Evolutionary conservation across 2,888 invertebrate species (phyloP), one percentile per base, ranked within the genome.

Genomic region (Tholera decimalis): DNA sequence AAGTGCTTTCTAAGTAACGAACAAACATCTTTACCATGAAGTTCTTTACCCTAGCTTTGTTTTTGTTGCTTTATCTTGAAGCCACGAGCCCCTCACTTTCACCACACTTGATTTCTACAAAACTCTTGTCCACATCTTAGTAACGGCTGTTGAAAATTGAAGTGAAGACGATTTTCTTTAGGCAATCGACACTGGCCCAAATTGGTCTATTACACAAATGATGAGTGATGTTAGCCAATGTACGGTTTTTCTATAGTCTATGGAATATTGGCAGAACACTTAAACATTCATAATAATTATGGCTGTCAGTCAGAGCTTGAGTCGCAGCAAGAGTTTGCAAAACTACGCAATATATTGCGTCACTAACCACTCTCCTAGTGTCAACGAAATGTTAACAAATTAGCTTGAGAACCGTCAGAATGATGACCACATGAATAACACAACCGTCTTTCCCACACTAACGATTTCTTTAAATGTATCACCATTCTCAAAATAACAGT

Each of bases 201-300:
- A 35, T 70, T 28, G 4, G 33, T 20, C 37, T 47, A 47, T 59
- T 35, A 28, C 71, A 70, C 30, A 60, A 59, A 58, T 33, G 13
- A 37, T 63, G 22, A 37, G 28, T 47, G 59, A 18, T 22, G 39
- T 47, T 60, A 22, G 22, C 30, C 28, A 20, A 33, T 59, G 26
- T 58, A 33, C n/a, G 8, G 46, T 24, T 24, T 30, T 13, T 43
- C 28, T 35, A 0, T 18, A 54, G 20, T 35, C 0, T 8, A 35
- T 11, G 22, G 11, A 33, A 39, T 59, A 39, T 33, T 33, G 20
- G 13, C 30, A 56, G 44, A 24, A 68, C 37, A 46, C 30, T 33
- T 18, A 30, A 13, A 15, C 11, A 6, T n/a, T 28, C 15, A 18
- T 24, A 15, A 53, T 35, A n/a, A 7, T 30, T 4, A 30, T 35